Evolutionary conservation across 1,140 invertebrate genomes (phyloP).

Genomic region (Apis mellifera): DNA sequence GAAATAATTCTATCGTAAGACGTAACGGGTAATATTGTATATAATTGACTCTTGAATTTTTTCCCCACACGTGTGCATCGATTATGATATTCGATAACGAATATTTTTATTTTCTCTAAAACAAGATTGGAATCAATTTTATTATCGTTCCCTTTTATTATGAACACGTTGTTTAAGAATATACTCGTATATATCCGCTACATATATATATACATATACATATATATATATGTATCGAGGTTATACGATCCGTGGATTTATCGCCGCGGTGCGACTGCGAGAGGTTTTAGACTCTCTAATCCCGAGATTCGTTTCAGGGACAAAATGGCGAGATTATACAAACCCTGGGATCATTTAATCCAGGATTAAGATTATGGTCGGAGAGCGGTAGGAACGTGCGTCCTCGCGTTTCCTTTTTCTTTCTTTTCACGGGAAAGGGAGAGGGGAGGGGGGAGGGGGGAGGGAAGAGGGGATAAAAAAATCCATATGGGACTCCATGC

Average conservation of each 20-base stretch:
- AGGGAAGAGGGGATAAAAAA: conserved; percentile 10
- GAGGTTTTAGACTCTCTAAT: conserved; percentile 64
- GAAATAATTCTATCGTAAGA: too few species aligned
- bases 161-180: too few species aligned
- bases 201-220: conserved; percentile 8
- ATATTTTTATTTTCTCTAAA: too few species aligned
- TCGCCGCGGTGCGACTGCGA: conserved; percentile 46
- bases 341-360: conserved; percentile 63
- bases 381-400: conserved; percentile 37
- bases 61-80: too few species aligned
- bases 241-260: conserved; percentile 63
- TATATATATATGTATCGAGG: conserved; percentile 43
- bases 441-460: background rate
- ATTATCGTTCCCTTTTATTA: too few species aligned
- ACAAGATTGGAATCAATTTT: too few species aligned
- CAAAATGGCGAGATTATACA: conserved; percentile 66
- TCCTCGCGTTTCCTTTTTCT: conserved; percentile 54
- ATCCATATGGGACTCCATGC: conserved; percentile 30
- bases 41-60: too few species aligned
- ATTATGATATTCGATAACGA: too few species aligned
- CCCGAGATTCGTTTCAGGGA: conserved; percentile 60
- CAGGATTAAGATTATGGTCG: conserved; percentile 67
- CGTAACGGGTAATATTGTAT: too few species aligned
- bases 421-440: background rate
- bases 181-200: too few species aligned